phyloP scores from a whole-genome alignment of 2,888 invertebrate genomes.

The Agriopis leucophaearia region DNA sequence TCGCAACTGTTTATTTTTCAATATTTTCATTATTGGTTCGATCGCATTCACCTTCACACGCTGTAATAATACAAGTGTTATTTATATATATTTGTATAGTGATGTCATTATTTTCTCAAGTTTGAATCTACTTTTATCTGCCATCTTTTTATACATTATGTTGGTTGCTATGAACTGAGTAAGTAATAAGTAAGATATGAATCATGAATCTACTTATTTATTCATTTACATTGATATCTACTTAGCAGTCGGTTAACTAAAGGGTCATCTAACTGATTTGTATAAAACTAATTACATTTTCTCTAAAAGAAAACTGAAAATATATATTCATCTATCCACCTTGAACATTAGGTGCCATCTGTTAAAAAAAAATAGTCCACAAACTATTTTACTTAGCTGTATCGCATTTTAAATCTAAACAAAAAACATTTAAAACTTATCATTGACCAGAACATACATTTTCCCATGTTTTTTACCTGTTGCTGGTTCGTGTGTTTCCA shows the following conservation, averaged over 20 bases:
- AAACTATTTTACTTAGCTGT: not conserved
- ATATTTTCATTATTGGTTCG: conserved; percentile 13
- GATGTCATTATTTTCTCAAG: conserved; percentile 24
- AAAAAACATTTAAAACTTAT: too few species aligned
- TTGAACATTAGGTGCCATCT: not conserved
- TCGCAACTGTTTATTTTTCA: conserved; percentile 35
- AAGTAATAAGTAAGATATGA: conserved; percentile 12
- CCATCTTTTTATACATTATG: conserved; percentile 12
- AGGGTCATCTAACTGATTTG: too few species aligned
- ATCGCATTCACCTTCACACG: conserved; percentile 10
- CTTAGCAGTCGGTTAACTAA: too few species aligned
- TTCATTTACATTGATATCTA: not conserved
- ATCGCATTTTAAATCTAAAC: conserved; percentile 4
- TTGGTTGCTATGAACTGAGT: conserved; percentile 23
- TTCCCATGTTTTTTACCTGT: not conserved
- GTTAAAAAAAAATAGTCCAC: not conserved
- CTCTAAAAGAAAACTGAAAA: not conserved
- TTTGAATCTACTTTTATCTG: conserved; percentile 19
- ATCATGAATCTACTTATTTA: conserved; percentile 15
- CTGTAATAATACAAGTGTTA: conserved; percentile 23
- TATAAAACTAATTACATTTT: too few species aligned
- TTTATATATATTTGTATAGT: conserved; percentile 27
- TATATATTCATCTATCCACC: too few species aligned
- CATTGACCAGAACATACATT: not conserved
- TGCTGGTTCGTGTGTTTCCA: conserved; percentile 15